A percentile compares a stretch with the other conserved stretches of the same genome.
Conservation (phyloP, 2,797 vertebrate species). For the Chrysolophus pictus region DNA sequence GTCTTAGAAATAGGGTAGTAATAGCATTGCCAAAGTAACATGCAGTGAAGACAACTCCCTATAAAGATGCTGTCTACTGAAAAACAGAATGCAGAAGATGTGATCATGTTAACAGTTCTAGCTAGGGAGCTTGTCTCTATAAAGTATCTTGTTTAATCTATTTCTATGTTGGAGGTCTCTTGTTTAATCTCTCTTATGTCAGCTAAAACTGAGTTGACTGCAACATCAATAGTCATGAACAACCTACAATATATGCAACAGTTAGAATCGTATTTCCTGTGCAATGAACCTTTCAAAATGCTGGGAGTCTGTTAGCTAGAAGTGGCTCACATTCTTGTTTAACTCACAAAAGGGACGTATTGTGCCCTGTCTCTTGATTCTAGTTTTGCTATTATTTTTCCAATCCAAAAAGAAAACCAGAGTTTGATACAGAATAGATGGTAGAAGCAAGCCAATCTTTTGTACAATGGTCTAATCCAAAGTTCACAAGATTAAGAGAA, state of each 20-base stretch:
- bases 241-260: background rate
- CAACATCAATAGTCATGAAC: background rate
- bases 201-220: background rate
- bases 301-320: background rate
- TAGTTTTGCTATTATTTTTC: background rate
- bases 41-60: background rate
- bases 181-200: slow-evolving; percentile 33
- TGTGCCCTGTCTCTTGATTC: background rate
- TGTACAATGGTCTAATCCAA: background rate
- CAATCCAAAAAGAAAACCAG: background rate
- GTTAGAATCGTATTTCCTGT: slow-evolving; percentile 12
- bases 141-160: slow-evolving; percentile 33
- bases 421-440: background rate
- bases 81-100: slow-evolving; percentile 22
- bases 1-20: background rate
- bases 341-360: background rate
- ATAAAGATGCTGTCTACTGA: background rate
- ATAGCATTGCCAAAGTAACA: background rate
- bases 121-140: background rate
- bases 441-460: background rate
- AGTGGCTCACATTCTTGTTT: background rate
- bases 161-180: slow-evolving; percentile 30
- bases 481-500: background rate
- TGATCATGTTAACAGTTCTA: background rate
- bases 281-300: slow-evolving; percentile 31